A percentile compares a stretch with the other conserved stretches of the same genome.
Evolutionary conservation across 2,113 vertebrate species (phyloP).

Genomic region (Ictidomys tridecemlineatus): DNA sequence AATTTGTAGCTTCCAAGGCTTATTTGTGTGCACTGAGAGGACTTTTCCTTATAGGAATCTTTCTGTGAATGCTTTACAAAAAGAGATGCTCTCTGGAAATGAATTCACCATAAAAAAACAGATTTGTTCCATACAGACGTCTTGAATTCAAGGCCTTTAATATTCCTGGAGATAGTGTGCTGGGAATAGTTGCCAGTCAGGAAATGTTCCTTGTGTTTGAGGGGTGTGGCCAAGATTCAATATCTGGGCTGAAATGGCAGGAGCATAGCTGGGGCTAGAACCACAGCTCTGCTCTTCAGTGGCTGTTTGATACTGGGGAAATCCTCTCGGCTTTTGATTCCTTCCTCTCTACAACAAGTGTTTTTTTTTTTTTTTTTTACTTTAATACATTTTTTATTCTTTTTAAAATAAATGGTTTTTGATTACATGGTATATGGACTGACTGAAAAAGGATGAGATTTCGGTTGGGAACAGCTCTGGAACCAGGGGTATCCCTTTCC

Average conservation of each 20-base stretch:
- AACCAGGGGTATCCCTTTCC: background rate
- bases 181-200: background rate
- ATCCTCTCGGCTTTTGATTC: constrained; percentile 40
- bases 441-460: background rate
- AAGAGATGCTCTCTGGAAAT: background rate
- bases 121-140: background rate
- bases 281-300: background rate
- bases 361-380: too few relatives aligned
- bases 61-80: background rate
- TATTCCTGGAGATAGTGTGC: background rate
- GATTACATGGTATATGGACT: background rate
- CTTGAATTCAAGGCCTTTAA: background rate
- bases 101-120: background rate
- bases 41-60: background rate
- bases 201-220: constrained; percentile 6
- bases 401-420: background rate
- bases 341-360: background rate
- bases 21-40: background rate
- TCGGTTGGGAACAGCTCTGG: background rate
- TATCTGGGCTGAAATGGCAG: background rate
- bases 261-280: background rate
- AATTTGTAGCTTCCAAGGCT: background rate
- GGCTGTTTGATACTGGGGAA: background rate
- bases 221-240: background rate
- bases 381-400: background rate